These are phyloP conservation scores for Thamnophis sirtalis DNA, from an alignment of 2,113 vertebrate species.

Conservation along the genomic window DNA sequence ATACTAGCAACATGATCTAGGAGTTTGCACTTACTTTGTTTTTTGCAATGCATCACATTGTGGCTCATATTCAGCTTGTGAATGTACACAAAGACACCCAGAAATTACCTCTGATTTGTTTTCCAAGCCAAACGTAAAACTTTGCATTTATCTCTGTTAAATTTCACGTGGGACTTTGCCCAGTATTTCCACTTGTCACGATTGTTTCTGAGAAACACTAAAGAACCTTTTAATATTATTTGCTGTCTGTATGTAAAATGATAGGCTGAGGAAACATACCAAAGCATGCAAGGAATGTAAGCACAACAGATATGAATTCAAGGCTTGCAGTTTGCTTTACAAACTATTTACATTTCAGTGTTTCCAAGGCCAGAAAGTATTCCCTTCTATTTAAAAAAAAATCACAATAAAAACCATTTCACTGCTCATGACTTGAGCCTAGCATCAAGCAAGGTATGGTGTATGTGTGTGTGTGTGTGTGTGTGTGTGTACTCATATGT, in stretches of 20 bases:
- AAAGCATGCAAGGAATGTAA: not conserved
- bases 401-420: not conserved
- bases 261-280: not conserved
- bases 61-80: not conserved
- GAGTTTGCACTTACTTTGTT: not conserved
- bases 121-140: not conserved
- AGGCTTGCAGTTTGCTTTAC: not conserved
- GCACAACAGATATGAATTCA: not conserved
- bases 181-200: not conserved
- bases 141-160: not conserved
- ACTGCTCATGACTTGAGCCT: not conserved
- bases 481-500: not conserved
- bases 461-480: not conserved
- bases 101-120: not conserved
- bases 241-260: not conserved
- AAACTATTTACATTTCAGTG: not conserved
- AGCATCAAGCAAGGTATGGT: not conserved
- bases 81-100: not conserved
- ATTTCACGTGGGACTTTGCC: not conserved
- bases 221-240: not conserved
- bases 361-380: not conserved
- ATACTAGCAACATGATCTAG: not conserved
- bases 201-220: not conserved
- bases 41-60: not conserved
- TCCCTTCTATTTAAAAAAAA: not conserved